A percentile compares a stretch with the other conserved stretches of the same genome.
These are phyloP conservation scores for Lithophane socia DNA, from an alignment of 2,888 invertebrate genomes.

Conservation along the genomic window DNA sequence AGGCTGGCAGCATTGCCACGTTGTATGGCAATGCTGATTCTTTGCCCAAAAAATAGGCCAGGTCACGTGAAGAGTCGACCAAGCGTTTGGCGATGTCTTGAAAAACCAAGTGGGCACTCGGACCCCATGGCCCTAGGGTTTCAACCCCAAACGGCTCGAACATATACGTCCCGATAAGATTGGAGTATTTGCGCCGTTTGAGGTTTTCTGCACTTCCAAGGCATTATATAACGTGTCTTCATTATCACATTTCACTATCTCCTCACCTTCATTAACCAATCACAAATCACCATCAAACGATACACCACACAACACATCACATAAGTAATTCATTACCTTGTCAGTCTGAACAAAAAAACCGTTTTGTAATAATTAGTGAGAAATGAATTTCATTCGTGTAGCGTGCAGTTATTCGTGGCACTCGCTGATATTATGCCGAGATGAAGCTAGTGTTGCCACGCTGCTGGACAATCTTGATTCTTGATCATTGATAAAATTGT, in stretches of 20 bases:
- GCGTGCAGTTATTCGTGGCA: slow-evolving; percentile 60
- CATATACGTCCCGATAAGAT: too few relatives aligned
- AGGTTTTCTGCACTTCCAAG: too few relatives aligned
- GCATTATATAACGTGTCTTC: too few relatives aligned
- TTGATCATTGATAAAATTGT: slow-evolving; percentile 58
- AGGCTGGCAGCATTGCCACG: too few relatives aligned
- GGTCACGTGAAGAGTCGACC: too few relatives aligned
- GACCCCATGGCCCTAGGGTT: too few relatives aligned
- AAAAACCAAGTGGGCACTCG: too few relatives aligned
- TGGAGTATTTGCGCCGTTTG: too few relatives aligned
- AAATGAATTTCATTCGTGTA: slow-evolving; percentile 60
- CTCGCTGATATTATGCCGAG: slow-evolving; percentile 50
- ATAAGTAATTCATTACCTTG: slow-evolving; percentile 44
- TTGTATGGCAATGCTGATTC: too few relatives aligned
- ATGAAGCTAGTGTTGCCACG: slow-evolving; percentile 44
- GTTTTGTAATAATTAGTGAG: slow-evolving; percentile 66
- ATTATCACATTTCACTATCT: background rate
- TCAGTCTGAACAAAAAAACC: slow-evolving; percentile 54
- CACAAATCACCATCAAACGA: background rate
- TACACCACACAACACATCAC: background rate
- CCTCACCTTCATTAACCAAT: background rate
- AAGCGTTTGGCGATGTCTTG: too few relatives aligned
- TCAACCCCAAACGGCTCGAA: too few relatives aligned
- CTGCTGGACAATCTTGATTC: slow-evolving; percentile 56
- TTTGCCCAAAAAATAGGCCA: too few relatives aligned